phyloP scores from a whole-genome alignment of 1,140 invertebrate species.

The Caenorhabditis latens region DNA sequence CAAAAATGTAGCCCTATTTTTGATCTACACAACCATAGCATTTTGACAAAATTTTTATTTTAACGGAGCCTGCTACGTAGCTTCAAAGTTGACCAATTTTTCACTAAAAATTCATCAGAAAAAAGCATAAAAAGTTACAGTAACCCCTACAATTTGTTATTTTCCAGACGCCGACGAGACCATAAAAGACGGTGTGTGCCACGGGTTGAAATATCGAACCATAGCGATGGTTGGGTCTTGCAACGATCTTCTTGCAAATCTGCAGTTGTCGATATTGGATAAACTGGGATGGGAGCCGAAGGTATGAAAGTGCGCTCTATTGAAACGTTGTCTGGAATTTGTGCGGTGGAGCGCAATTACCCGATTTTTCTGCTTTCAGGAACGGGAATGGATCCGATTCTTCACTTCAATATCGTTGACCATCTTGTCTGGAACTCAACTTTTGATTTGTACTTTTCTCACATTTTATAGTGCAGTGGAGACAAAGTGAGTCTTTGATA shows the following conservation, averaged over 20 bases:
- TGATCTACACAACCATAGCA: too few relatives aligned
- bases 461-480: constrained; percentile 58
- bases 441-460: constrained; percentile 35
- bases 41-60: too few relatives aligned
- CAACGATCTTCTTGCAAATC: constrained; percentile 36
- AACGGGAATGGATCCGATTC: constrained; percentile 52
- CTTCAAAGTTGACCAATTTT: too few relatives aligned
- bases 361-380: not conserved
- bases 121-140: too few relatives aligned
- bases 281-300: constrained; percentile 57
- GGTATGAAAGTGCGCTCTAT: not conserved
- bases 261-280: constrained; percentile 53
- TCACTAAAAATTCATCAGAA: too few relatives aligned
- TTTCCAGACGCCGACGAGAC: constrained; percentile 45
- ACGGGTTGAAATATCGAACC: constrained; percentile 57
- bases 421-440: constrained; percentile 34
- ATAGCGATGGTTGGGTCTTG: constrained; percentile 58
- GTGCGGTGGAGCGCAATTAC: too few relatives aligned
- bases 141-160: not conserved
- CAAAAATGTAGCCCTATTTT: not conserved
- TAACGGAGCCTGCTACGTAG: too few relatives aligned
- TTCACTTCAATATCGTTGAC: constrained; percentile 45
- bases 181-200: constrained; percentile 43
- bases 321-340: not conserved
- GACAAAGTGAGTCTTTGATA: constrained; percentile 43